These are phyloP conservation scores for Dryococelus australis DNA, from an alignment of 2,888 invertebrate species.

Conservation along the genomic window DNA sequence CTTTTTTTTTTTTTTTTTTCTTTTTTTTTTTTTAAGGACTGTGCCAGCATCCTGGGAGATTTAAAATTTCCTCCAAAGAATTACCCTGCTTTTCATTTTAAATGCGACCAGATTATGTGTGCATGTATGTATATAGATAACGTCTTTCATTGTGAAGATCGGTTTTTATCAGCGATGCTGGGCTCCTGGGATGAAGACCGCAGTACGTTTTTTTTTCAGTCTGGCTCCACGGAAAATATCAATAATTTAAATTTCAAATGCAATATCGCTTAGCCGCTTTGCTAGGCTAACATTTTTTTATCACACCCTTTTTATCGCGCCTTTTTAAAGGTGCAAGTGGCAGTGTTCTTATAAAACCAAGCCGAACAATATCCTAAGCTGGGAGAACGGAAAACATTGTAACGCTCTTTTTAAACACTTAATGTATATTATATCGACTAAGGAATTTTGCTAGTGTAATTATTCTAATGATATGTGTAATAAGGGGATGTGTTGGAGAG, in stretches of 20 bases:
- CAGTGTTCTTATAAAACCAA: too few relatives aligned
- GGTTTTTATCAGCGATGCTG: not conserved
- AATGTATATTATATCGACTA: too few relatives aligned
- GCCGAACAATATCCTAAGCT: too few relatives aligned
- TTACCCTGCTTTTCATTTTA: not conserved
- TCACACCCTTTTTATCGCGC: not conserved
- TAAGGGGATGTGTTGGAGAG: too few relatives aligned
- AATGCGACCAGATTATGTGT: conserved; percentile 11
- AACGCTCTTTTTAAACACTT: too few relatives aligned
- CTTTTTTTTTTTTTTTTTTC: not conserved
- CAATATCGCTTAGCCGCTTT: conserved; percentile 4
- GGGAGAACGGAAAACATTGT: too few relatives aligned
- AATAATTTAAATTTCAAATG: conserved; percentile 30
- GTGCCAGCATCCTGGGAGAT: not conserved
- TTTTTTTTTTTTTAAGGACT: too few relatives aligned
- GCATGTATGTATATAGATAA: not conserved
- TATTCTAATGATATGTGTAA: too few relatives aligned
- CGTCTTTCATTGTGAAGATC: not conserved
- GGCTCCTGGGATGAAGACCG: not conserved
- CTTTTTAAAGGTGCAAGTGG: not conserved
- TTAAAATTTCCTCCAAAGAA: not conserved
- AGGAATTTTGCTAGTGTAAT: too few relatives aligned
- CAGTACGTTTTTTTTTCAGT: not conserved
- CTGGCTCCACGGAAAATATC: not conserved
- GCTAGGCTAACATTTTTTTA: not conserved